These are phyloP conservation scores for Euzetes globulus DNA, from an alignment of 2,888 invertebrate species.

Conservation along the genomic window DNA sequence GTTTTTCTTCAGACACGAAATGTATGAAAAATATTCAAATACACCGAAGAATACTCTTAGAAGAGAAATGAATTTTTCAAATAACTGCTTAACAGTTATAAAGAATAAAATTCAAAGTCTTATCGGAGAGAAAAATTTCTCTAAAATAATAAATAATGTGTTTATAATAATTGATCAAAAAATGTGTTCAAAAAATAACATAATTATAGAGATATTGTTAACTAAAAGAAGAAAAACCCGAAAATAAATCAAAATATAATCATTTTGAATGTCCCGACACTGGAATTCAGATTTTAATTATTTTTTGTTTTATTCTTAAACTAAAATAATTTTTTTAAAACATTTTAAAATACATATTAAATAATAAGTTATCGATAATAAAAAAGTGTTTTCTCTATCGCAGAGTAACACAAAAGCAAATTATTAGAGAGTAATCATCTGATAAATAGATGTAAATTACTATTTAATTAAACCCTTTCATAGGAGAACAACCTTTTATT, in stretches of 20 bases:
- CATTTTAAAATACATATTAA: not conserved
- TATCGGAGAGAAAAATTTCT: too few relatives aligned
- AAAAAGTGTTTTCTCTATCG: not conserved
- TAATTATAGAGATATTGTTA: constrained; percentile 4
- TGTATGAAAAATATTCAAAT: too few relatives aligned
- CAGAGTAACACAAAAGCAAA: not conserved
- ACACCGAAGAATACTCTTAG: too few relatives aligned
- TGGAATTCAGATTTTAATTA: not conserved
- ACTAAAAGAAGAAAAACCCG: not conserved
- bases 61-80: too few relatives aligned
- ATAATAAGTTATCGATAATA: constrained; percentile 12
- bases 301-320: not conserved
- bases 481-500: not conserved
- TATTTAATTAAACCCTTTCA: constrained; percentile 14
- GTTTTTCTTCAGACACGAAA: too few relatives aligned
- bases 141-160: too few relatives aligned
- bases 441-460: constrained; percentile 13
- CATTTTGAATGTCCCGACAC: not conserved
- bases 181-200: not conserved
- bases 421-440: not conserved
- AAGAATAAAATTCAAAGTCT: too few relatives aligned
- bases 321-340: too few relatives aligned
- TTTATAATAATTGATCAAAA: too few relatives aligned
- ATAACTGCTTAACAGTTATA: too few relatives aligned
- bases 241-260: not conserved